Evolutionary conservation across 2,888 invertebrate species (phyloP).

Genomic region (Patella depressa): DNA sequence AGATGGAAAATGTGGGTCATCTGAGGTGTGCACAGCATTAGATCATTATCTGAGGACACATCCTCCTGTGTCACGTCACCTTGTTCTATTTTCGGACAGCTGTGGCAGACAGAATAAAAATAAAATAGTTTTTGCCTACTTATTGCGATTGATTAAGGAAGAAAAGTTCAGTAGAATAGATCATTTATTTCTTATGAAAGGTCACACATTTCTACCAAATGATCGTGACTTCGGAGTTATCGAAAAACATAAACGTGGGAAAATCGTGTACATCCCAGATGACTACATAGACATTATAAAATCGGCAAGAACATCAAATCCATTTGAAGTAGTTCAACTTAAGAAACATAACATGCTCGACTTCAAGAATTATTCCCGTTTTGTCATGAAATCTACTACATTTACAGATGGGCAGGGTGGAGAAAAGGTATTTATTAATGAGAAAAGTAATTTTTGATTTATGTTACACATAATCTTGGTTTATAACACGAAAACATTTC

Average conservation of each 20-base stretch:
- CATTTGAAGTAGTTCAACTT: background rate
- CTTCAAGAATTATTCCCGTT: background rate
- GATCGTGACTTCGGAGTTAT: background rate
- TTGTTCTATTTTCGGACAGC: background rate
- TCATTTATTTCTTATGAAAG: background rate
- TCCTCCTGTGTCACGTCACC: background rate
- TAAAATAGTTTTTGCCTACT: background rate
- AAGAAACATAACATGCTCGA: background rate
- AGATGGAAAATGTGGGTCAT: constrained; percentile 24
- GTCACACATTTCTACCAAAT: background rate
- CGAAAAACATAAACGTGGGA: background rate
- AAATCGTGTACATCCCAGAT: background rate
- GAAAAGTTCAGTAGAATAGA: background rate
- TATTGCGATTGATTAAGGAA: background rate
- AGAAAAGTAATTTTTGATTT: background rate
- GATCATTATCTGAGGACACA: background rate
- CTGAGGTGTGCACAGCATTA: constrained; percentile 17
- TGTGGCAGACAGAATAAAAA: constrained; percentile 1
- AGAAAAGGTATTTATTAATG: background rate
- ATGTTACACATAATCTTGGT: no score
- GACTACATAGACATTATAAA: background rate
- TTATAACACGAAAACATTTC: no score
- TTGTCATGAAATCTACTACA: background rate
- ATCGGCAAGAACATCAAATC: background rate
- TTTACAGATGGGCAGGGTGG: background rate